phyloP scores from a whole-genome alignment of 2,113 vertebrate genomes.

The Brachyistius frenatus region DNA sequence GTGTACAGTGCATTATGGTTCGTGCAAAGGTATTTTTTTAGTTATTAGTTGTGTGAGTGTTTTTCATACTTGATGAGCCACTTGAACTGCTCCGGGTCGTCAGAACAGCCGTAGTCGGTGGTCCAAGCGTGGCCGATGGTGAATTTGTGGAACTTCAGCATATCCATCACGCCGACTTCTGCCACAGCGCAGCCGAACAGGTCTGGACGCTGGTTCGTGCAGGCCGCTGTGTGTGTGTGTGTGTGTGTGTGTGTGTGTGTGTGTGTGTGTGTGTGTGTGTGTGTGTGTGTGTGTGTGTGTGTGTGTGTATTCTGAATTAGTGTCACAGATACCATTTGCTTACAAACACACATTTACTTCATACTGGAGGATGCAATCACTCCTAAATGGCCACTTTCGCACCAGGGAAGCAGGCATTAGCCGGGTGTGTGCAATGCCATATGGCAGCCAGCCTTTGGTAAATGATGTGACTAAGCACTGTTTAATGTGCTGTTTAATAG shows the following conservation, averaged over 20 bases:
- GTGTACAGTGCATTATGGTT: background rate
- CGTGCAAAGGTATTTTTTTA: background rate
- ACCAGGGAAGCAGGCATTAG: constrained; percentile 36
- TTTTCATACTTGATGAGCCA: constrained; percentile 86
- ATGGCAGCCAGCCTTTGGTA: constrained; percentile 52
- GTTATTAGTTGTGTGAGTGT: background rate
- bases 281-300: background rate
- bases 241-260: background rate
- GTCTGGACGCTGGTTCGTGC: constrained; percentile 95
- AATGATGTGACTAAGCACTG: constrained; percentile 53
- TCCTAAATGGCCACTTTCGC: constrained; percentile 30
- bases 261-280: background rate
- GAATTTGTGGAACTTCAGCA: constrained; percentile 97
- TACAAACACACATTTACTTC: constrained; percentile 1
- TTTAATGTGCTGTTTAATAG: constrained; percentile 66
- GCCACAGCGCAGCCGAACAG: constrained; percentile 94
- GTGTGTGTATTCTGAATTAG: background rate
- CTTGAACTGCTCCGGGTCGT: constrained; percentile 90
- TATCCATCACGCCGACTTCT: constrained; percentile 97
- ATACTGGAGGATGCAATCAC: constrained; percentile 8
- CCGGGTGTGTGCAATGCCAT: constrained; percentile 43
- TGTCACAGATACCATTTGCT: background rate
- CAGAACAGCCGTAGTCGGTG: constrained; percentile 94
- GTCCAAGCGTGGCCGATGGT: constrained; percentile 98
- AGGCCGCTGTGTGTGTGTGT: constrained; percentile 83